Evolutionary conservation across 2,113 vertebrate species (phyloP).

Genomic region (Crotalus tigris): DNA sequence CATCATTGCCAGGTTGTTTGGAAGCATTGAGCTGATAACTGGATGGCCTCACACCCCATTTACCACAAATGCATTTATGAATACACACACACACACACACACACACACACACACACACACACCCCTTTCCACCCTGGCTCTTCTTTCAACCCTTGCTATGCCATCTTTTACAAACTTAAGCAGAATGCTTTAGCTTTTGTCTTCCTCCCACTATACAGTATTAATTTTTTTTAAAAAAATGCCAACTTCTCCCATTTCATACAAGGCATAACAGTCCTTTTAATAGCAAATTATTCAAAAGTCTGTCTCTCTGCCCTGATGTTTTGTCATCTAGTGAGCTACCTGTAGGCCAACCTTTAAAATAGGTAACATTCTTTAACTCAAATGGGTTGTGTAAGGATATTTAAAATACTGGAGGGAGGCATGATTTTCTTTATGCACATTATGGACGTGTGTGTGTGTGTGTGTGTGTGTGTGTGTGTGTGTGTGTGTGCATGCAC

Average conservation of each 20-base stretch:
- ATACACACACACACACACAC: too few species aligned
- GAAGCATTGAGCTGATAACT: background rate
- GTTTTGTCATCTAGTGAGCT: background rate
- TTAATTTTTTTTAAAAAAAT: background rate
- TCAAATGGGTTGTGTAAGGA: background rate
- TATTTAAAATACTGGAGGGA: background rate
- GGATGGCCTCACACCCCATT: background rate
- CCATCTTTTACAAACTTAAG: background rate
- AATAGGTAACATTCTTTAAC: background rate
- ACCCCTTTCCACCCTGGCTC: background rate
- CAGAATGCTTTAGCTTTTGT: background rate
- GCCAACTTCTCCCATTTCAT: background rate
- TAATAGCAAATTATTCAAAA: background rate
- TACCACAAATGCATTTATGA: background rate
- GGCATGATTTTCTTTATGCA: background rate
- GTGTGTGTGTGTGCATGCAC: too few species aligned
- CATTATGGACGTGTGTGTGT: background rate
- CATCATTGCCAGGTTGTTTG: background rate
- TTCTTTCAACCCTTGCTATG: background rate
- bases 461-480: accelerated
- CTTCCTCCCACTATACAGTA: background rate
- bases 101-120: background rate
- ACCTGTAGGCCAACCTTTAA: background rate
- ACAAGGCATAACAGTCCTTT: background rate
- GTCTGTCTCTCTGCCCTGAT: background rate